Evolutionary conservation across 2,797 vertebrate species (phyloP), one percentile per base, ranked within the genome.

Genomic region (Enteromius argenteus): DNA sequence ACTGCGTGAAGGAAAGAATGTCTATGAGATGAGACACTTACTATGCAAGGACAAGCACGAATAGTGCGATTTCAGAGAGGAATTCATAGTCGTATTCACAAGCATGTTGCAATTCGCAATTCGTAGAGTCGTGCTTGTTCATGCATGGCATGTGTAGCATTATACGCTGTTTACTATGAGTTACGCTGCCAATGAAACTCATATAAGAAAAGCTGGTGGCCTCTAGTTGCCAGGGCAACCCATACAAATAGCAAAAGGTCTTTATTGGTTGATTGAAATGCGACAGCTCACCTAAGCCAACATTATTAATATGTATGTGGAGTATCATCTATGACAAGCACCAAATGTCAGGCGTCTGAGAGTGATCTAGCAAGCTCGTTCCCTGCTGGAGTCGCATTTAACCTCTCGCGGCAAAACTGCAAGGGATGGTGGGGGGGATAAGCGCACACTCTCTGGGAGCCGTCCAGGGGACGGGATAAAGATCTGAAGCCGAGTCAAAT

Each of bases 291-390:
- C 89, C 87, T 88, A 80, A 77, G 80, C 79, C 51, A 73, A 80
- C 46, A 87, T 85, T 89, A 90, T 90, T 86, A 90, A 90, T 90
- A 90, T 90, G 89, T 88, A 90, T 90, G 90, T 77, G 72, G 74
- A 85, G 84, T 89, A 88, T 91, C 89, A 90, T 89, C 88, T 88
- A 81, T 86, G 89, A 89, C 89, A 90, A 82, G 79, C 84, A 80
- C 80, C 84, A 90, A 90, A 91, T 89, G 89, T 90, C 91, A 90
- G 79, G 83, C 76, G 79, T 76, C 80, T 71, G 72, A 58, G 80
- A 75, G 74, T 44, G 73, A 77, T 76, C 69, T 81, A 79, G 85
- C 62, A 49, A 78, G 51, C 35, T 39, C 19, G 67, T 46, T 85
- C 77, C 79, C 76, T 46, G 69, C 66, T 19, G 56, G 62, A 30